These are phyloP conservation scores for Uria aalge DNA, from an alignment of 2,113 vertebrate genomes.

Conservation along the genomic window DNA sequence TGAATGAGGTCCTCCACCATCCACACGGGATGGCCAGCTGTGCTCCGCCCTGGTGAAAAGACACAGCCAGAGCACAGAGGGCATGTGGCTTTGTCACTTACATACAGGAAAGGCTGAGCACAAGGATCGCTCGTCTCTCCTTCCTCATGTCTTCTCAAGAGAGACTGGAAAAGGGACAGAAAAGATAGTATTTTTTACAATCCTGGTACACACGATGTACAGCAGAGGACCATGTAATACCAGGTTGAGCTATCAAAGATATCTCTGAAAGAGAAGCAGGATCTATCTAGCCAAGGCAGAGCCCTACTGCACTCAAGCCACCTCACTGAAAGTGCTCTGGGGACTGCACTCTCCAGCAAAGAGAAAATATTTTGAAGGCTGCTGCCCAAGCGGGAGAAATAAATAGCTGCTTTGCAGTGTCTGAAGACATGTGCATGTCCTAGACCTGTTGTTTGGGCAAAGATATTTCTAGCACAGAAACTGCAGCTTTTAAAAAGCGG, in stretches of 20 bases:
- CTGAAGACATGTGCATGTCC: neutral
- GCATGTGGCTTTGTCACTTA: neutral
- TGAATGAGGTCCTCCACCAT: neutral
- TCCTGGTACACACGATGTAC: accelerated
- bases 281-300: neutral
- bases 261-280: neutral
- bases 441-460: neutral
- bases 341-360: neutral
- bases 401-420: neutral
- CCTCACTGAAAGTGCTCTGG: neutral
- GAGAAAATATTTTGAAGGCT: neutral
- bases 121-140: neutral
- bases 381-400: neutral
- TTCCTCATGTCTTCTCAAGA: neutral
- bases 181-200: neutral
- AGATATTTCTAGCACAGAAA: neutral
- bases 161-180: neutral
- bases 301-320: neutral
- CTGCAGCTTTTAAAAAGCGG: neutral
- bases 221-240: neutral
- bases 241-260: neutral
- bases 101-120: neutral
- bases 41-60: neutral
- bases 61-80: neutral
- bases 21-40: neutral